These are phyloP conservation scores for Sycophila texana DNA, from an alignment of 2,888 invertebrate genomes.

Conservation along the genomic window DNA sequence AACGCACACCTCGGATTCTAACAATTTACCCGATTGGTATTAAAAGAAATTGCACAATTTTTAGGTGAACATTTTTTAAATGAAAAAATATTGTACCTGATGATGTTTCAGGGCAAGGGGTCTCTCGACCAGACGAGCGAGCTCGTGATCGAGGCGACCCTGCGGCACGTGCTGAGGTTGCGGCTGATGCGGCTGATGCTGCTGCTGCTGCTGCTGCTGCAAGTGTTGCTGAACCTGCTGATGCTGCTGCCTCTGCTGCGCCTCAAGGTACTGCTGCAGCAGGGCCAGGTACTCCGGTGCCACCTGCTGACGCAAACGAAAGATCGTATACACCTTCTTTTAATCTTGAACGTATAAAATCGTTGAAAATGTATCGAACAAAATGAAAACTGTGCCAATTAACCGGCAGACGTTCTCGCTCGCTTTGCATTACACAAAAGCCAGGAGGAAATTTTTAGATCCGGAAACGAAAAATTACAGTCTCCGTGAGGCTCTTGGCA, in stretches of 20 bases:
- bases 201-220: conserved; percentile 7
- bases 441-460: too few species aligned
- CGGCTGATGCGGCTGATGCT: conserved; percentile 4
- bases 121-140: conserved; percentile 32
- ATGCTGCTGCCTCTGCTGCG: conserved; percentile 42
- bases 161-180: conserved; percentile 26
- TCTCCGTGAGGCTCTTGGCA: too few species aligned
- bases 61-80: not conserved
- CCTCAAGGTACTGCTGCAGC: conserved; percentile 53
- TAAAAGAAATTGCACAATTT: not conserved
- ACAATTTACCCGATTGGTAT: too few species aligned
- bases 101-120: conserved; percentile 26
- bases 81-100: conserved; percentile 18
- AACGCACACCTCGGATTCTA: not conserved
- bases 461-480: too few species aligned
- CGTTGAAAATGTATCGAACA: too few species aligned
- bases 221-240: conserved; percentile 27
- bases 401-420: too few species aligned
- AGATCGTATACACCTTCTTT: not conserved
- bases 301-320: conserved; percentile 30
- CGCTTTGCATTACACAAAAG: too few species aligned
- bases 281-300: conserved; percentile 49
- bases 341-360: too few species aligned
- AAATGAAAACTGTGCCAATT: too few species aligned
- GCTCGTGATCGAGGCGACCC: conserved; percentile 45